Evolutionary conservation across 2,888 invertebrate genomes (phyloP).

Genomic region (Mayetiola destructor): DNA sequence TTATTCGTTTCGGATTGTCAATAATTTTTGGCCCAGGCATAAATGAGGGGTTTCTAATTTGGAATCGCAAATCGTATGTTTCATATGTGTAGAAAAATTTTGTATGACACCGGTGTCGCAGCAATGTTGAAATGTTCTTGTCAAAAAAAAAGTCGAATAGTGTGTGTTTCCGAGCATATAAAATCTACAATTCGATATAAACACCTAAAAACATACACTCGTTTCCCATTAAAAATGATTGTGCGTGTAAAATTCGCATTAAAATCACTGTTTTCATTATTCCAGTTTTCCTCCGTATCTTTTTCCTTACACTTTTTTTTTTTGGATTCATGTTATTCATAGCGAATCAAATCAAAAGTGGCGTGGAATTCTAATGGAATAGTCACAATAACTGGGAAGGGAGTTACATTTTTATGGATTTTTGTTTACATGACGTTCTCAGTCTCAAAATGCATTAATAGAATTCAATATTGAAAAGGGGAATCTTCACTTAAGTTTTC

Average conservation of each 20-base stretch:
- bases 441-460: too few species aligned
- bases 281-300: background rate
- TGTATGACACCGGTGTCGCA: too few species aligned
- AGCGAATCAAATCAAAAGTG: constrained; percentile 10
- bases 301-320: background rate
- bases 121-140: too few species aligned
- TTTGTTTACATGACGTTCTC: background rate
- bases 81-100: too few species aligned
- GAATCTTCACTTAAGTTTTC: too few species aligned
- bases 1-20: constrained; percentile 10
- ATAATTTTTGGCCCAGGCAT: background rate
- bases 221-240: too few species aligned
- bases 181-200: too few species aligned
- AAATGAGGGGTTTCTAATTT: background rate
- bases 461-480: too few species aligned
- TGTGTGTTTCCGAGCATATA: too few species aligned
- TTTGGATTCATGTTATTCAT: constrained; percentile 6
- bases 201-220: too few species aligned
- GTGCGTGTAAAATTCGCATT: constrained; percentile 5
- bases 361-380: constrained; percentile 4
- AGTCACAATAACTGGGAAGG: background rate
- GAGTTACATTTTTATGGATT: constrained; percentile 7
- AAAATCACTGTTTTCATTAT: background rate
- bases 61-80: too few species aligned
- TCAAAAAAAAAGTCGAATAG: too few species aligned